Conservation (phyloP, 2,888 invertebrate genomes). For the Pristionchus exspectatus region DNA sequence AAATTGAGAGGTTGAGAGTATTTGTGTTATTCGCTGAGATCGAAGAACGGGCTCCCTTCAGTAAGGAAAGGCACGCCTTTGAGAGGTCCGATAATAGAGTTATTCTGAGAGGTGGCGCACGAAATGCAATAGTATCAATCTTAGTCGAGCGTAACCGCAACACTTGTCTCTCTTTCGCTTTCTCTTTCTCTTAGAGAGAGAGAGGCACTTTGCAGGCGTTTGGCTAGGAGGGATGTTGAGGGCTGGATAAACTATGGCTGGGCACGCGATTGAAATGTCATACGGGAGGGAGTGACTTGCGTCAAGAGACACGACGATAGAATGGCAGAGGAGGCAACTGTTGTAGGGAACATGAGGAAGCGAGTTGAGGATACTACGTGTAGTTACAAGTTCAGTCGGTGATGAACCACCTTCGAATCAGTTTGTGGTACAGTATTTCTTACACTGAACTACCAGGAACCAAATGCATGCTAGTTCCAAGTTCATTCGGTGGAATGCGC, state of each 20-base stretch:
- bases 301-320: neutral
- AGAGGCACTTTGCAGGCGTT: slow-evolving; percentile 19
- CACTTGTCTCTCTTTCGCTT: slow-evolving; percentile 9
- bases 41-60: neutral
- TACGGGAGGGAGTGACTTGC: neutral
- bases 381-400: neutral
- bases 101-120: slow-evolving; percentile 4
- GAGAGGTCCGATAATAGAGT: slow-evolving; percentile 20
- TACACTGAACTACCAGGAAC: too few species aligned
- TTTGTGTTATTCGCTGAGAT: neutral
- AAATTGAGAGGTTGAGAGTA: neutral
- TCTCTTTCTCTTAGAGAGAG: neutral
- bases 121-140: slow-evolving; percentile 32
- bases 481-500: too few species aligned
- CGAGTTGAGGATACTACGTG: neutral
- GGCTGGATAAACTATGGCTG: neutral
- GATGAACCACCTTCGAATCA: too few species aligned
- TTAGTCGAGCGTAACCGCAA: neutral
- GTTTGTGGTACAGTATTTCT: too few species aligned
- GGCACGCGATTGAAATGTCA: slow-evolving; percentile 48
- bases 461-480: too few species aligned
- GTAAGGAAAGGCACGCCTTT: neutral
- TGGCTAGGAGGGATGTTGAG: neutral
- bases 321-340: slow-evolving; percentile 11
- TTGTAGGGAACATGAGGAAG: slow-evolving; percentile 14